phyloP scores from a whole-genome alignment of 2,113 vertebrate species.

The Rhinogobius similis region DNA sequence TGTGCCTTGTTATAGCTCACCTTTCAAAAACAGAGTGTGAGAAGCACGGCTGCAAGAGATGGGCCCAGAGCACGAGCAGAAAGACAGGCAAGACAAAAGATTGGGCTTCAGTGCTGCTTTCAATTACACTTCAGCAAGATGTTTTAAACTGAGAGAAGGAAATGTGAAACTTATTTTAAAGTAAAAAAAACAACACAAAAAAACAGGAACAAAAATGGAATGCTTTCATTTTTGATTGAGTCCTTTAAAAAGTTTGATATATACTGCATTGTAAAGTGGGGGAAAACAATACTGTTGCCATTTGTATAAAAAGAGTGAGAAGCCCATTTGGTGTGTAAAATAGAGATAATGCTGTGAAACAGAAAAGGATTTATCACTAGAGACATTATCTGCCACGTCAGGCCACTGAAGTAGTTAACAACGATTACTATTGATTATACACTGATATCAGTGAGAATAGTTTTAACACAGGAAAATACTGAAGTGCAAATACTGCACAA shows the following conservation, averaged over 20 bases:
- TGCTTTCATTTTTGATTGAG: background rate
- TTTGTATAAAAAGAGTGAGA: constrained; percentile 14
- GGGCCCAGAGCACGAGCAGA: constrained; percentile 17
- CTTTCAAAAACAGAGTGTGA: constrained; percentile 43
- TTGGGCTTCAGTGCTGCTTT: constrained; percentile 46
- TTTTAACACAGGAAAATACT: background rate
- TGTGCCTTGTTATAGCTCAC: constrained; percentile 61
- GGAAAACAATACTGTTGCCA: background rate
- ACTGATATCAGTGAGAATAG: constrained; percentile 15
- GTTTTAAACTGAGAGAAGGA: constrained; percentile 16
- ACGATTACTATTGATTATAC: constrained; percentile 33
- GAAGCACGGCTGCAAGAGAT: constrained; percentile 22
- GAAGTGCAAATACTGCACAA: background rate
- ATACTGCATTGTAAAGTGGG: background rate
- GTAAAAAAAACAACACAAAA: background rate
- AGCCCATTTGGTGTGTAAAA: constrained; percentile 20
- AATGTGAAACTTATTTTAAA: constrained; percentile 1
- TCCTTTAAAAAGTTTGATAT: background rate
- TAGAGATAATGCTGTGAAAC: constrained; percentile 27
- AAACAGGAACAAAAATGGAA: background rate
- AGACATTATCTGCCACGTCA: constrained; percentile 31
- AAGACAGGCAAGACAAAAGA: constrained; percentile 8
- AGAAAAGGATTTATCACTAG: constrained; percentile 27
- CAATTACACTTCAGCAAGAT: constrained; percentile 38
- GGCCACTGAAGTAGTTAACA: constrained; percentile 2